A percentile compares a stretch with the other conserved stretches of the same genome.
These are phyloP conservation scores for Pelecanus crispus DNA, from an alignment of 2,113 vertebrate species.

Conservation along the genomic window DNA sequence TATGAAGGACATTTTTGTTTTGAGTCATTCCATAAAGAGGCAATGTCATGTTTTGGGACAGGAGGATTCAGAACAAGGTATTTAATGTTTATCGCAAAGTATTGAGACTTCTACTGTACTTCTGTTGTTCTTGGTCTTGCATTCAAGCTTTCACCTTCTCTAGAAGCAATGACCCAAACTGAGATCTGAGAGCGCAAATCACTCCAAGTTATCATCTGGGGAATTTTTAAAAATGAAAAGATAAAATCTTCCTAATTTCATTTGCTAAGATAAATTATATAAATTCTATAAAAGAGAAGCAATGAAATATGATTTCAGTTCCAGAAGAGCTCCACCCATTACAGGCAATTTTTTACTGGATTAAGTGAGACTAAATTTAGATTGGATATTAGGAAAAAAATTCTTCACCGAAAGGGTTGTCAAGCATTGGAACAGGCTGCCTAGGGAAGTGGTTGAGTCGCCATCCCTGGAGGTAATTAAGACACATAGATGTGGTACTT, in stretches of 20 bases:
- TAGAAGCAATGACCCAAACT: background rate
- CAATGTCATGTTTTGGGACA: constrained; percentile 51
- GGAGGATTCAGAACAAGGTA: constrained; percentile 24
- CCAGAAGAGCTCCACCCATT: background rate
- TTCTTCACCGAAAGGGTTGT: background rate
- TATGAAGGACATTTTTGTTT: constrained; percentile 57
- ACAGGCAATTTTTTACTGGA: background rate
- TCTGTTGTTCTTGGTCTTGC: background rate
- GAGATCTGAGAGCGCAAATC: background rate
- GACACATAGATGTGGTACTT: background rate
- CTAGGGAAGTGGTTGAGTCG: background rate
- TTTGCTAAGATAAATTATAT: background rate
- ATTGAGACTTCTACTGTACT: background rate
- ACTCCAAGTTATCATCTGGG: background rate
- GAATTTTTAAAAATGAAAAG: background rate
- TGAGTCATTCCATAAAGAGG: constrained; percentile 38
- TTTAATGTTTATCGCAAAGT: constrained; percentile 43
- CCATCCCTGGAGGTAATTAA: background rate
- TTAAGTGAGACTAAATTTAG: background rate
- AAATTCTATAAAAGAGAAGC: background rate
- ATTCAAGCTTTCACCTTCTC: background rate
- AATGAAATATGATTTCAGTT: background rate
- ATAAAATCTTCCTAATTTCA: background rate
- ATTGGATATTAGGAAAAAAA: background rate
- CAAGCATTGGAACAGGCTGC: background rate